Evolutionary conservation across 1,140 invertebrate species (phyloP), one percentile per base, ranked within the genome.

Genomic region (Cotesia glomerata): DNA sequence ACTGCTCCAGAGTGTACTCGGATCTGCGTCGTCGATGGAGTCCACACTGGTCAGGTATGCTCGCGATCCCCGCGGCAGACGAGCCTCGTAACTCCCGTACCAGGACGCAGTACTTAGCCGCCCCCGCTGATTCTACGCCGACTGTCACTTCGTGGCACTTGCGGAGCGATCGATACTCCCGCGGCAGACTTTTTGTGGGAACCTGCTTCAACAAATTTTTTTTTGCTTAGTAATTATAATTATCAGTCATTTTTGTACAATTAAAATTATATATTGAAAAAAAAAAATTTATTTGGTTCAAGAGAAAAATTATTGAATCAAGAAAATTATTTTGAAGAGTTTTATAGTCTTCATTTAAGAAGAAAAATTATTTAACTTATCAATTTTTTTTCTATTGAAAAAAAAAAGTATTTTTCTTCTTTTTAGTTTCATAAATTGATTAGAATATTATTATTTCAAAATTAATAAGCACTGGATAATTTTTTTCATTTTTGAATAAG

Each of bases 91-190:
- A 72, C 68, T 85, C 81, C 11, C 78, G 81, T 4, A 83, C 84
- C 7, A 82, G 65, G 58, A 83, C 75, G 73, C 84, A 85, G 52
- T 85, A 85, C 54, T 83, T 84, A 0, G 81, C 81, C 9, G 79
- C 78, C 9, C 85, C 80, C 3, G 78, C 80, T 9, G 85, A 75
- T 36, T 86, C 83, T 5, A 85, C 77, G 0, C 79, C 82, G 49
- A 85, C 75, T 11, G 84, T 85, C 1, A 85, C 82, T 56, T 84
- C 82, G 63, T 78, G 75, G 66, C 84, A 85, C 16, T 75, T 84
- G 65, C 79, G 77, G 11, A 82, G 63, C 0, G 81, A 82, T 32
- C 81, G 74, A 71, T 85, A 85, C 52, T 85, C 84, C 9, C 82
- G 79, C 4, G 83, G 84, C 5, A 74, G 34, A n/a, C 70, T 82